These are phyloP conservation scores for Pipistrellus nathusii DNA, from an alignment of 2,797 vertebrate species.

Conservation along the genomic window DNA sequence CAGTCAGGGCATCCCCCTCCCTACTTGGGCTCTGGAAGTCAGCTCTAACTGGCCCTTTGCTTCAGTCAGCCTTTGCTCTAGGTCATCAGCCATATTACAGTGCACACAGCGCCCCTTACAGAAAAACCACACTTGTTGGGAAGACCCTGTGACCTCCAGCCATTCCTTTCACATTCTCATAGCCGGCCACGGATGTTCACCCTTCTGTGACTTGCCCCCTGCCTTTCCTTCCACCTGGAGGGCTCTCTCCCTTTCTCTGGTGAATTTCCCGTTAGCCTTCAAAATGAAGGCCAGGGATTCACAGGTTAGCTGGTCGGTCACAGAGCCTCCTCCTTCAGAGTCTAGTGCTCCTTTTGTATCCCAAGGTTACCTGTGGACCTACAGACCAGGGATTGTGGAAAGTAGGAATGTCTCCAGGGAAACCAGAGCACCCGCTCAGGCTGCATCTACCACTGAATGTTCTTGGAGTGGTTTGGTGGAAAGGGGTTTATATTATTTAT, in stretches of 20 bases:
- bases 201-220: background rate
- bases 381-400: background rate
- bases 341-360: background rate
- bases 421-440: background rate
- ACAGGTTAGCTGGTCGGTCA: background rate
- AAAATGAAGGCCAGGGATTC: background rate
- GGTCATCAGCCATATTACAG: background rate
- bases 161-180: background rate
- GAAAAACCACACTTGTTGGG: background rate
- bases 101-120: background rate
- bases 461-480: background rate
- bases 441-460: background rate
- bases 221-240: background rate
- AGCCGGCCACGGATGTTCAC: background rate
- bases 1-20: background rate
- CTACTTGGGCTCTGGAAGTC: background rate
- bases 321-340: background rate
- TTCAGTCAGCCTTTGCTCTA: background rate
- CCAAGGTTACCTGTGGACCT: background rate
- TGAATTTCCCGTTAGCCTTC: background rate
- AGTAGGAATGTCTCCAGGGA: background rate
- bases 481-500: background rate
- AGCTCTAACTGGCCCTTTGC: background rate
- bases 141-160: background rate
- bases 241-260: background rate